Percentiles rank a stretch among this genome's conserved stretches.
phyloP scores from a whole-genome alignment of 2,888 invertebrate genomes.

The Papilio gigon region DNA sequence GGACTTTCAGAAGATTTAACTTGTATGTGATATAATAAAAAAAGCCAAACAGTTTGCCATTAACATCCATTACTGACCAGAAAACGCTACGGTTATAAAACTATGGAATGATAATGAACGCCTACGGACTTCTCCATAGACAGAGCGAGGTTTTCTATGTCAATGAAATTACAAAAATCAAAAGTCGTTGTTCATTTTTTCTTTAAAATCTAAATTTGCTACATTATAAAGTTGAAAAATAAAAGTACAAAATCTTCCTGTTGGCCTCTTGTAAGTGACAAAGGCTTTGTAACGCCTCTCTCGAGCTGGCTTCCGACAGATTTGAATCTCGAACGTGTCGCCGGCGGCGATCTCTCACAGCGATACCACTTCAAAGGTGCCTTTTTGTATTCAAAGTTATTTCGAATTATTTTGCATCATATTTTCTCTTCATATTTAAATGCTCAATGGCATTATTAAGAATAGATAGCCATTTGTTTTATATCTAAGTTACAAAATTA shows the following conservation, averaged over 20 bases:
- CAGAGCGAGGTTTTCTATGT: neutral
- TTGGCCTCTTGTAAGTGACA: slow-evolving; percentile 30
- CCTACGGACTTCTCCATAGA: too few relatives aligned
- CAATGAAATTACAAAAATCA: neutral
- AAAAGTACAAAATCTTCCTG: slow-evolving; percentile 25
- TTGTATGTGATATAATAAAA: too few relatives aligned
- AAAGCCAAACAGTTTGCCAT: too few relatives aligned
- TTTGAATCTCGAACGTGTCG: slow-evolving; percentile 40
- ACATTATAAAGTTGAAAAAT: slow-evolving; percentile 16
- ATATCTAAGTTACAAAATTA: neutral
- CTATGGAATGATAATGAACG: too few relatives aligned
- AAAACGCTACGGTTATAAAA: too few relatives aligned
- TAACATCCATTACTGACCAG: too few relatives aligned
- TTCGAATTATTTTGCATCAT: slow-evolving; percentile 13
- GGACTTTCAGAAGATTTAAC: too few relatives aligned
- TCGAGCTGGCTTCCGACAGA: slow-evolving; percentile 32
- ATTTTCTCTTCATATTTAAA: slow-evolving; percentile 6
- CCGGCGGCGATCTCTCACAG: slow-evolving; percentile 30
- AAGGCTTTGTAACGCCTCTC: slow-evolving; percentile 33
- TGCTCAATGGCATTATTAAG: neutral
- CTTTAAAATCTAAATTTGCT: neutral
- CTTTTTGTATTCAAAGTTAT: slow-evolving; percentile 31
- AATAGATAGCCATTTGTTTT: neutral
- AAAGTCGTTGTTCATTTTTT: neutral
- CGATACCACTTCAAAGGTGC: slow-evolving; percentile 24